These are phyloP conservation scores for Opisthocomus hoazin DNA, from an alignment of 2,113 vertebrate species.

Conservation along the genomic window DNA sequence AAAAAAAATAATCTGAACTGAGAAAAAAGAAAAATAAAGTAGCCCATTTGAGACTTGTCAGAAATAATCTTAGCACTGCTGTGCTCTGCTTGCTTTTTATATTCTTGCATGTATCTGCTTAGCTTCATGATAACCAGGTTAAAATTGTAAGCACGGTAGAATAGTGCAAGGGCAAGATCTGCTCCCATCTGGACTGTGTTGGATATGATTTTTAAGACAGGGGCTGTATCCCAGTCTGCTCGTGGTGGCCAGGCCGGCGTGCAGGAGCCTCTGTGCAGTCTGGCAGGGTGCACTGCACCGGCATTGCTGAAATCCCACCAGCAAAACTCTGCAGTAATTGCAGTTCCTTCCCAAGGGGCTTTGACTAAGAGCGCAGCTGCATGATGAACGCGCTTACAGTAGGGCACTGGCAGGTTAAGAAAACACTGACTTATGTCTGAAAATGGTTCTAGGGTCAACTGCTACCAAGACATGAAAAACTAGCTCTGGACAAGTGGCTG, in stretches of 20 bases:
- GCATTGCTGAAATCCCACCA: not conserved
- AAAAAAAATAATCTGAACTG: not conserved
- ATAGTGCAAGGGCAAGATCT: not conserved
- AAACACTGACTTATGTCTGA: conserved; percentile 40
- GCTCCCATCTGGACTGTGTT: not conserved
- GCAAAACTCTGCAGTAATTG: not conserved
- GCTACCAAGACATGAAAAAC: conserved; percentile 14
- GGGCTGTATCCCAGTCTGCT: not conserved
- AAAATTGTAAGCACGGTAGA: rapidly evolving
- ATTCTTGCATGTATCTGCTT: not conserved
- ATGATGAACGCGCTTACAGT: not conserved
- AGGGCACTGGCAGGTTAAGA: conserved; percentile 42
- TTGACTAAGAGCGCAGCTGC: conserved; percentile 2
- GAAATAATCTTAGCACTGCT: not conserved
- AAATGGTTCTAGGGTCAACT: conserved; percentile 19
- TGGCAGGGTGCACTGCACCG: not conserved
- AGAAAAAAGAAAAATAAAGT: not conserved
- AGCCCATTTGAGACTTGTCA: not conserved
- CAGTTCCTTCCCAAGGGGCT: not conserved
- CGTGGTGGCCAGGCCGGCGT: not conserved
- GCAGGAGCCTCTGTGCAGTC: not conserved
- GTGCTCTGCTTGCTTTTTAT: not conserved
- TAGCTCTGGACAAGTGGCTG: not conserved
- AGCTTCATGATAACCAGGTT: too few species aligned
- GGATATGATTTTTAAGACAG: not conserved